Base-by-base conservation (phyloP, 2,888 invertebrate genomes). In the Ectemnius lituratus region DNA sequence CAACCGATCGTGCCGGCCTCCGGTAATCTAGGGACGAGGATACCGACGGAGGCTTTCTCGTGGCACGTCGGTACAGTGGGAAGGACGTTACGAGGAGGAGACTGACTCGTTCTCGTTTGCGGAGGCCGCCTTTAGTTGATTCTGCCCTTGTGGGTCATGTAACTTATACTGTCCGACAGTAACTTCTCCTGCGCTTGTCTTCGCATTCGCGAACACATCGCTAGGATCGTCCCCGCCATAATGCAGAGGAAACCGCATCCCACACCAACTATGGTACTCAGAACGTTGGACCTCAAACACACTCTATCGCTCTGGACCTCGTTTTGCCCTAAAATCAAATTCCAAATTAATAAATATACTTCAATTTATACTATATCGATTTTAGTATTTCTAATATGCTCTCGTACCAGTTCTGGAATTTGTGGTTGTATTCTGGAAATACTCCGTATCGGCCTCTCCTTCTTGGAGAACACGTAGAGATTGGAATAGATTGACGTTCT, bases 401-500 rank as follows among this genome's bases (percentile, higher is more conserved):
- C 8, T 37, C 28, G 74, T 86, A 90, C 90, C 88, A 67, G 80
- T 88, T 58, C 87, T 86, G 23, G 81, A 80, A 4, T 88, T 84
- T n/a, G 86, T 82, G 4, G 91, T 89, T 4, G 89, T 85, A 73
- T 90, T 90, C 62, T 90, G 90, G 78, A 90, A 90, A 27, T 87
- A 81, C 88, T 94, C 93, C 57, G 94, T 93, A 63, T 95, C 94
- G 18, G 94, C 94, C 87, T 97, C 97, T 0, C 95, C 96, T 87
- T 97, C 97, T 88, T 97, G 97, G 66, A 97, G 91, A 6, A 98
- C 98, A 74, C 97, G 92, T 67, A 98, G 91, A 0, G 97, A 96
- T 90, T 98, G 97, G 91, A 97, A 97, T 66, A 98, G 93, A 85
- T 96, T 97, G 57, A 98, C 94, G 89, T 97, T 97, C 92, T 98